Evolutionary conservation across 2,888 invertebrate genomes (phyloP).

Genomic region (Caenorhabditis afra): DNA sequence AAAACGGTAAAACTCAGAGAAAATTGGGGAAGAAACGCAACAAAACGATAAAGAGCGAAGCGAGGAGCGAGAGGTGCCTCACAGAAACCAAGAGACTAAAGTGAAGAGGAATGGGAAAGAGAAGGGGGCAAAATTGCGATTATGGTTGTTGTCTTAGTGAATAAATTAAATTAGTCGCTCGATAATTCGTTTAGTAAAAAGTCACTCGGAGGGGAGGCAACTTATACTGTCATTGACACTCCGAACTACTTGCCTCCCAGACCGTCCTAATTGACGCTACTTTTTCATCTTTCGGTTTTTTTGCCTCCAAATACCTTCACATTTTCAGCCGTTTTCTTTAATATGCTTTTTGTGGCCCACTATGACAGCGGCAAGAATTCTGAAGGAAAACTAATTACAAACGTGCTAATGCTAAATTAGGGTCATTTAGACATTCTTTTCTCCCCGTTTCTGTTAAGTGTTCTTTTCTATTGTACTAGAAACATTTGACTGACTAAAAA

Average conservation of each 20-base stretch:
- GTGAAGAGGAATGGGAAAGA: constrained; percentile 33
- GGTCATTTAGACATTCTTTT: too few species aligned
- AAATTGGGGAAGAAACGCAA: neutral
- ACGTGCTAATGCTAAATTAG: too few species aligned
- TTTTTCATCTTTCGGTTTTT: constrained; percentile 1
- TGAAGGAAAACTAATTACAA: too few species aligned
- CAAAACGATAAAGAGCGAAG: neutral
- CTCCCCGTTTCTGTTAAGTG: too few species aligned
- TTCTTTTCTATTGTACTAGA: neutral
- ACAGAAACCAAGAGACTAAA: constrained; percentile 47
- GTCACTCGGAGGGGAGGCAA: constrained; percentile 39
- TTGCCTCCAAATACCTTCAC: neutral
- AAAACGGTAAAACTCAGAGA: neutral
- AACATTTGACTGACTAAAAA: too few species aligned
- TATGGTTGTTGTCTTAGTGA: constrained; percentile 66
- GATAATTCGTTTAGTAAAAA: constrained; percentile 63
- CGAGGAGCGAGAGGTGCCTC: constrained; percentile 20
- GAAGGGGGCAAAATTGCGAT: constrained; percentile 61
- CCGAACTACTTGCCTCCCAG: constrained; percentile 16
- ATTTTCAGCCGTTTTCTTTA: neutral
- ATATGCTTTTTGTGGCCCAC: too few species aligned
- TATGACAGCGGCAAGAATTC: too few species aligned
- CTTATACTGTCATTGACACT: constrained; percentile 59
- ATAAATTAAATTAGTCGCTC: constrained; percentile 66
- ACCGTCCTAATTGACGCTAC: neutral